Percentiles rank a stretch among this genome's conserved stretches.
phyloP scores from a whole-genome alignment of 1,140 invertebrate genomes.

The Neodiprion fabricii region DNA sequence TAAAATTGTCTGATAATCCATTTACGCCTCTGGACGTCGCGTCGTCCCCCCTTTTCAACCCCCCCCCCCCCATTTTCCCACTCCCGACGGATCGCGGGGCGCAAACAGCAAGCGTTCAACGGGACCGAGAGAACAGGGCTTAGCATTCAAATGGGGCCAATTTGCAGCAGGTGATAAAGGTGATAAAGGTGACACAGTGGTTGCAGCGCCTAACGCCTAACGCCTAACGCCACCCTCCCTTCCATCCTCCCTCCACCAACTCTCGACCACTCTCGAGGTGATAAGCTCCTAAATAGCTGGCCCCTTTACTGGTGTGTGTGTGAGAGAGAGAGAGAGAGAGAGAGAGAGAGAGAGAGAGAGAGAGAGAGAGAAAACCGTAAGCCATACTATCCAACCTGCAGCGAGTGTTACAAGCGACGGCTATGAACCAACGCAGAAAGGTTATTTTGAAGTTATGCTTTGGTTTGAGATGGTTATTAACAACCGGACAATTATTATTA shows the following conservation, averaged over 20 bases:
- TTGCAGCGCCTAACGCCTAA: constrained; percentile 34
- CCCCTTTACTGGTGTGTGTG: constrained; percentile 32
- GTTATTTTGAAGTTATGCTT: no score
- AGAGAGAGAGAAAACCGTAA: no score
- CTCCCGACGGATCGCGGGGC: no score
- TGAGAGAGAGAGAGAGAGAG: no score
- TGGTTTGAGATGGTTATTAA: background rate
- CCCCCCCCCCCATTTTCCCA: background rate
- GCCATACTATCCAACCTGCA: constrained; percentile 21
- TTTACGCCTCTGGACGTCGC: constrained; percentile 33
- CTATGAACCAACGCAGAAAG: background rate
- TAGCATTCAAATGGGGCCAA: constrained; percentile 61
- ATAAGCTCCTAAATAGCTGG: constrained; percentile 60
- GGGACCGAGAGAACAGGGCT: constrained; percentile 36
- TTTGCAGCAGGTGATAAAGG: constrained; percentile 62
- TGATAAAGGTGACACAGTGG: constrained; percentile 61
- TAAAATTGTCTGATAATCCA: constrained; percentile 51
- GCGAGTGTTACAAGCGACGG: background rate
- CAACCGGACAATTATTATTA: background rate
- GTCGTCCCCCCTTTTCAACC: background rate
- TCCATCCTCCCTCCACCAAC: constrained; percentile 26
- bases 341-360: constrained; percentile 22
- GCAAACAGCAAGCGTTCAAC: constrained; percentile 54
- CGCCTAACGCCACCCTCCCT: constrained; percentile 25
- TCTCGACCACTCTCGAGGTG: constrained; percentile 43